phyloP scores from a whole-genome alignment of 2,888 invertebrate genomes.

The Dorcus hopei region DNA sequence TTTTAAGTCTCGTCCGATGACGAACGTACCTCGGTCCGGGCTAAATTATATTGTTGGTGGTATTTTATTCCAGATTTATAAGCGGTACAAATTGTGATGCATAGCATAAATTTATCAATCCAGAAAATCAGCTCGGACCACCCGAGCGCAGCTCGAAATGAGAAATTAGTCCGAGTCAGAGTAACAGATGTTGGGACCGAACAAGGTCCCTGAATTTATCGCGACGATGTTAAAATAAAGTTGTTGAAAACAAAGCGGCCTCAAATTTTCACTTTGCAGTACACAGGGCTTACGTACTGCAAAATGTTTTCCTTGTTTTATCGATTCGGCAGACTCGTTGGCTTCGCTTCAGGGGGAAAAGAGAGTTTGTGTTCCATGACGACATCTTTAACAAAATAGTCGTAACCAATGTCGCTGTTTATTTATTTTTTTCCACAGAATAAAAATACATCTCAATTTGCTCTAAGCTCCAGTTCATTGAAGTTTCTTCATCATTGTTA shows the following conservation, averaged over 20 bases:
- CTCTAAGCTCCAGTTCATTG: too few relatives aligned
- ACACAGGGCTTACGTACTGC: too few relatives aligned
- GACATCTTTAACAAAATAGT: neutral
- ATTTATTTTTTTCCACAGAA: too few relatives aligned
- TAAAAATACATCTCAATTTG: too few relatives aligned
- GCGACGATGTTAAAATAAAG: constrained; percentile 31
- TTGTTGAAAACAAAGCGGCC: constrained; percentile 18
- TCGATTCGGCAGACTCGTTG: neutral
- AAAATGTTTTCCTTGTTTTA: too few relatives aligned
- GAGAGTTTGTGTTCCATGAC: neutral
- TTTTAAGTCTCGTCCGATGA: too few relatives aligned
- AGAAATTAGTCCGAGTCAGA: constrained; percentile 41
- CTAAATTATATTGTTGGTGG: too few relatives aligned
- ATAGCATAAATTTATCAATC: constrained; percentile 38
- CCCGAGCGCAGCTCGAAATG: constrained; percentile 35
- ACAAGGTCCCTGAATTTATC: constrained; percentile 27
- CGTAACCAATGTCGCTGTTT: too few relatives aligned
- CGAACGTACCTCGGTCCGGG: too few relatives aligned
- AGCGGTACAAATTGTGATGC: constrained; percentile 22
- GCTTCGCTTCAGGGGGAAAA: neutral
- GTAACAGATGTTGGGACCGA: constrained; percentile 38
- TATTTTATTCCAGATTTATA: constrained; percentile 9
- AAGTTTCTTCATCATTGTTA: too few relatives aligned
- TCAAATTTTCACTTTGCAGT: neutral
- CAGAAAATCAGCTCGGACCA: constrained; percentile 36